Evolutionary conservation across 2,113 vertebrate genomes (phyloP), one percentile per base, ranked within the genome.

Genomic region (Cryptomyrus ogoouensis): DNA sequence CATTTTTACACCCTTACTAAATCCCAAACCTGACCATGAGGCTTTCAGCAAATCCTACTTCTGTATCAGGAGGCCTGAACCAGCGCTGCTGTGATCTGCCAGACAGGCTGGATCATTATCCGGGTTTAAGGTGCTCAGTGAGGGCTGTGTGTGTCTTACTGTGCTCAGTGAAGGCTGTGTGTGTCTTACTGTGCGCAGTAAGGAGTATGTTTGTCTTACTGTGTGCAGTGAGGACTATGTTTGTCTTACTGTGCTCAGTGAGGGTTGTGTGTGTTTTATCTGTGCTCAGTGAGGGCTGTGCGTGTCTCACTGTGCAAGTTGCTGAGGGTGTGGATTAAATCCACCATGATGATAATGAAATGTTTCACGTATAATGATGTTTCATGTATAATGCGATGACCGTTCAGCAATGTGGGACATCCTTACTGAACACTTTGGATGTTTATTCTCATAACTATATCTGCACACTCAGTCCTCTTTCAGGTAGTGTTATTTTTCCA

Each of bases 1-100:
- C 62, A 90, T 92, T 90, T 92, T 91, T 83, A 91, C 47, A 56
- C 83, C 50, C 89, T 89, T 91, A 90, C 90, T 92, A 91, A 92
- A 90, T 49, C 90, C 47, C 31, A 87, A 44, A 52, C 87, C 85
- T 89, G 85, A 91, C 53, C 42, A 9, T n/a, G 49, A 90, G 90
- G 90, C 89, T 88, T 83, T 91, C n/a, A 88, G 88, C 58, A 92
- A 90, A 87, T 80, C 70, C 44, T 49, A 13, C 83, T 90, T 90
- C 58, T 90, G 90, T 92, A 90, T 74, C 6, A 86, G 86, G 74
- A 88, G 66, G 35, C 56, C 87, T 83, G 49, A 46, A 47, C 42
- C 17, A 66, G 90, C 12, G 46, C 83, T 66, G 89, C 49, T 89
- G 86, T 58, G 74, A 77, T 91, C 87, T 47, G 70, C 70, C 39